Percentiles rank a stretch among this genome's conserved stretches.
These are phyloP conservation scores for Triplophysa yarkandensis DNA, from an alignment of 2,797 vertebrate genomes.

Conservation along the genomic window DNA sequence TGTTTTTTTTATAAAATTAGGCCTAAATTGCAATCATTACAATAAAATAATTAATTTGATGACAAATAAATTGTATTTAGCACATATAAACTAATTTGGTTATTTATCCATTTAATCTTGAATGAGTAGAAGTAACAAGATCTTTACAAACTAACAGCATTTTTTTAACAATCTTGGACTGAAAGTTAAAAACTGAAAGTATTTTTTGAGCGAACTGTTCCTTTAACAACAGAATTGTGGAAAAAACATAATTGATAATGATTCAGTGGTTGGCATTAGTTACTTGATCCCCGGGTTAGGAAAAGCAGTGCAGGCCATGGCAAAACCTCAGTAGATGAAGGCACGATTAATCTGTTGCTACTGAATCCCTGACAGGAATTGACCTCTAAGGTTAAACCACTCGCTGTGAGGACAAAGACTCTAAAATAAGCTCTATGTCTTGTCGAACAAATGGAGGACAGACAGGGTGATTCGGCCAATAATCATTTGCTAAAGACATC, in stretches of 20 bases:
- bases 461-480: neutral
- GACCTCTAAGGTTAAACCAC: neutral
- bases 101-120: too few relatives aligned
- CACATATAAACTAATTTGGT: too few relatives aligned
- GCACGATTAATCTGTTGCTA: neutral
- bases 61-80: too few relatives aligned
- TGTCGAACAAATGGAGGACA: neutral
- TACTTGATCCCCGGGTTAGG: neutral
- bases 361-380: neutral
- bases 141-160: neutral
- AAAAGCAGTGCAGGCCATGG: neutral
- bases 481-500: neutral
- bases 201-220: neutral
- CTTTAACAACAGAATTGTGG: neutral
- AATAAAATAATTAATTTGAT: too few relatives aligned
- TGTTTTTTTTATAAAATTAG: too few relatives aligned
- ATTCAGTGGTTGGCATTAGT: neutral
- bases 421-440: neutral
- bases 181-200: neutral
- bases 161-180: neutral
- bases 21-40: too few relatives aligned
- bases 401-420: neutral
- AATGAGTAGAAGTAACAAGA: too few relatives aligned
- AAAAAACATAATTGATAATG: neutral
- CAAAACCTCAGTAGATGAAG: conserved; percentile 1